phyloP scores from a whole-genome alignment of 2,113 vertebrate species.

The Podilymbus podiceps region DNA sequence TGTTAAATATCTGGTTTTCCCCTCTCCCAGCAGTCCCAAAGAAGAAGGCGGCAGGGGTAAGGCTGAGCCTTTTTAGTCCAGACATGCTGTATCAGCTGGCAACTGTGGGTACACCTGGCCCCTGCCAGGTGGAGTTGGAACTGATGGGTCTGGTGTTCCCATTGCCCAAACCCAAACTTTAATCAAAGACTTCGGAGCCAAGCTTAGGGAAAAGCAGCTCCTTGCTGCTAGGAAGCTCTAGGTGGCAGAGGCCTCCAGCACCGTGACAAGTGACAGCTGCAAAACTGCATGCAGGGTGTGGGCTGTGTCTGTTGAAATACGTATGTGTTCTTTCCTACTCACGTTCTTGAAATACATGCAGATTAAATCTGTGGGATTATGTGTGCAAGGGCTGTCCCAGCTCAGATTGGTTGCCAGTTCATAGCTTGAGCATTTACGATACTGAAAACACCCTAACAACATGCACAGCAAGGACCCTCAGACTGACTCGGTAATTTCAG shows the following conservation, averaged over 20 bases:
- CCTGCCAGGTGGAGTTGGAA: background rate
- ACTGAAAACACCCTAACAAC: background rate
- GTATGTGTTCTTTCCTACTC: background rate
- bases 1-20: background rate
- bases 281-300: background rate
- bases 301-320: background rate
- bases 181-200: background rate
- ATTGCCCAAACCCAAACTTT: background rate
- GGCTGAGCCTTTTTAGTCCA: background rate
- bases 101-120: background rate
- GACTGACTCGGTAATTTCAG: background rate
- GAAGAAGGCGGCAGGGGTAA: background rate
- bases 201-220: background rate
- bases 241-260: background rate
- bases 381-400: background rate
- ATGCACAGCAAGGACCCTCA: background rate
- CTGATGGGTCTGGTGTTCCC: background rate
- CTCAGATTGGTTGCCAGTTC: background rate
- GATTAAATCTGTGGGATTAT: background rate
- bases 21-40: background rate
- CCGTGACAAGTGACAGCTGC: background rate
- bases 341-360: background rate
- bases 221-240: background rate
- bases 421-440: background rate
- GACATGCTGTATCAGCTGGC: background rate